Conservation (phyloP, 2,888 invertebrate species). For the Mactromeris polynyma region DNA sequence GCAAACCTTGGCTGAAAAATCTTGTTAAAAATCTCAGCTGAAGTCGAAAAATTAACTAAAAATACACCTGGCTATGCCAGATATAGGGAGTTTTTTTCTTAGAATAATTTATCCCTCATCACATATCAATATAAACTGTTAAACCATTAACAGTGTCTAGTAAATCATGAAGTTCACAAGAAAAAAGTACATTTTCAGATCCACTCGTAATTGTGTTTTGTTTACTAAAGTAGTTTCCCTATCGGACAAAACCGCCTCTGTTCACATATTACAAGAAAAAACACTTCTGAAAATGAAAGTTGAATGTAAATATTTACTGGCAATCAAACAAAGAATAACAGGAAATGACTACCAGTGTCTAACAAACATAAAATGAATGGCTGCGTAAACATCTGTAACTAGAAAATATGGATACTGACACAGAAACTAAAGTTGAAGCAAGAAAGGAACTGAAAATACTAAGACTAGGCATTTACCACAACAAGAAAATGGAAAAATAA, state of each 20-base stretch:
- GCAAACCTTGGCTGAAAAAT: slow-evolving; percentile 7
- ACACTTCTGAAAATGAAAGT: background rate
- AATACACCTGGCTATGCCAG: background rate
- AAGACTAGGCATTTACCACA: background rate
- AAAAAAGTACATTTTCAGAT: background rate
- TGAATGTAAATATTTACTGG: slow-evolving; percentile 4
- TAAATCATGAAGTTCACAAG: slow-evolving; percentile 7
- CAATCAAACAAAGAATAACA: background rate
- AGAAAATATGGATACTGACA: background rate
- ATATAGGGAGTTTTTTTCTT: background rate
- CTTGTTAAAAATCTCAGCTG: background rate
- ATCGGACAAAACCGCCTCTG: background rate
- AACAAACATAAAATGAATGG: background rate
- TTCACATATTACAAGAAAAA: background rate
- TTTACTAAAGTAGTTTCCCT: background rate
- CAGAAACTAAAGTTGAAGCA: background rate
- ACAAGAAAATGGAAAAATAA: background rate
- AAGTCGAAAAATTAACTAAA: slow-evolving; percentile 22
- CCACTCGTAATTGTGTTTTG: background rate
- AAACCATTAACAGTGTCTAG: slow-evolving; percentile 3
- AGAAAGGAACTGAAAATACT: background rate
- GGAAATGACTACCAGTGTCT: background rate
- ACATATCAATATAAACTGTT: slow-evolving; percentile 22
- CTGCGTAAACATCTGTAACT: background rate
- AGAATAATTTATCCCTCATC: slow-evolving; percentile 7